Evolutionary conservation across 2,888 invertebrate species (phyloP), one percentile per base, ranked within the genome.

Genomic region (Dicyrtomina minuta): DNA sequence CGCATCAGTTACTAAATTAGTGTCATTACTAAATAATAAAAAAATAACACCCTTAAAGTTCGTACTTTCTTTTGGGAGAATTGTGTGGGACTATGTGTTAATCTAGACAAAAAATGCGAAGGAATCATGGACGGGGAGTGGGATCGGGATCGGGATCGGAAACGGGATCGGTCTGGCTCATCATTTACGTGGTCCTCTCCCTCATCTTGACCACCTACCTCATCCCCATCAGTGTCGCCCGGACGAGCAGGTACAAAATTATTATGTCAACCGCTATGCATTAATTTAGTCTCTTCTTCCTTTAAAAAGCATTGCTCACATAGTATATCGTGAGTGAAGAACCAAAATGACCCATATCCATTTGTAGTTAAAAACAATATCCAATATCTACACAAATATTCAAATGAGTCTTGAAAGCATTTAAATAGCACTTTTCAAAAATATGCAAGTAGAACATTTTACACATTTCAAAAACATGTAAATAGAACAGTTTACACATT

Each of bases 201-300:
- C 39, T 55, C 13, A 27, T 58, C 24, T 44, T 46, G 67, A 27
- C 67, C 60, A 67, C 59, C 59, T 22, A 59, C 49, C 49, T 58
- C 24, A 26, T 59, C 59, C 27, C 56, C 46, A 67, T 67, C 20
- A 49, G 39, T 49, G 8, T 67, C 49, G 67, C 67, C n/a, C 46
- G 67, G 49, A 60, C 59, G 59, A 59, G 67, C 59, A 59, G 1
- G 24, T 56, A 27, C 2, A 46, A n/a, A n/a, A n/a, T n/a, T n/a
- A n/a, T 46, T 46, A 17, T 46, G 46, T 46, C 5, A 5, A 13
- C 46, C 46, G 15, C 46, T n/a, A n/a, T n/a, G n/a, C n/a, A n/a
- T n/a, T n/a, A n/a, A n/a, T n/a, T n/a, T n/a, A n/a, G n/a, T n/a
- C n/a, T n/a, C n/a, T n/a, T n/a, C n/a, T n/a, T n/a, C n/a, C n/a